A percentile compares a stretch with the other conserved stretches of the same genome.
Conservation (phyloP, 1,140 invertebrate species). For the Ceratina australensis region DNA sequence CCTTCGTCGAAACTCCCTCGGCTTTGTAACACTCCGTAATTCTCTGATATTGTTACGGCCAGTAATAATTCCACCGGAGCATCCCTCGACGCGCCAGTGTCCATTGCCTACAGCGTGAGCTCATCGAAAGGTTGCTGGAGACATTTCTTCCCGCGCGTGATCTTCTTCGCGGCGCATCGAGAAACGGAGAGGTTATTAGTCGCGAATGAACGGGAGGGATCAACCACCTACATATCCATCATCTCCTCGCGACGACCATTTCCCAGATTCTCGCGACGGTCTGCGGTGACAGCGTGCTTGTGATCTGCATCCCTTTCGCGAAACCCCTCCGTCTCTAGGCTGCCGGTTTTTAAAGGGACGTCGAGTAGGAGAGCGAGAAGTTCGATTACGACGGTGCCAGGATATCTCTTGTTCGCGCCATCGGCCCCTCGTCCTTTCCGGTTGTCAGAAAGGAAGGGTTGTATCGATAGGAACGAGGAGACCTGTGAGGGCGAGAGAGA, state of each 20-base stretch:
- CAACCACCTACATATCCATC: constrained; percentile 8
- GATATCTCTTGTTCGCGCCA: constrained; percentile 61
- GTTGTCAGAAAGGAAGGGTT: constrained; percentile 10
- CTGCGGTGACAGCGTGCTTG: not conserved
- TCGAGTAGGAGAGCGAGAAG: constrained; percentile 47
- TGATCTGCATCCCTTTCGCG: not conserved
- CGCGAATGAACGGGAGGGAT: constrained; percentile 13
- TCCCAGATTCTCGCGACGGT: constrained; percentile 19
- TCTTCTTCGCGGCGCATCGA: constrained; percentile 14
- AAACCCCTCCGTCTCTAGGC: constrained; percentile 5
- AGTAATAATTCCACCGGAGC: constrained; percentile 54
- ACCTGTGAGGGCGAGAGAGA: not conserved
- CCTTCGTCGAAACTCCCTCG: constrained; percentile 21
- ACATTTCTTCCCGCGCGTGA: not conserved
- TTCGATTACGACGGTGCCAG: constrained; percentile 59
- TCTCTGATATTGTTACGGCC: constrained; percentile 52
- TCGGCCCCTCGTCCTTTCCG: constrained; percentile 53
- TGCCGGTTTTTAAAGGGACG: constrained; percentile 51
- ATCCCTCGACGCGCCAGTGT: not conserved
- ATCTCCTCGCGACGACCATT: not conserved
- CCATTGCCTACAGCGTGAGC: not conserved
- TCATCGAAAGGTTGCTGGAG: not conserved
- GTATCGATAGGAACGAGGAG: constrained; percentile 15
- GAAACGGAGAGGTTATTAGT: constrained; percentile 46
- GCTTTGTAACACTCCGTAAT: constrained; percentile 41